phyloP scores from a whole-genome alignment of 2,113 vertebrate genomes.

The Sylvietta virens region DNA sequence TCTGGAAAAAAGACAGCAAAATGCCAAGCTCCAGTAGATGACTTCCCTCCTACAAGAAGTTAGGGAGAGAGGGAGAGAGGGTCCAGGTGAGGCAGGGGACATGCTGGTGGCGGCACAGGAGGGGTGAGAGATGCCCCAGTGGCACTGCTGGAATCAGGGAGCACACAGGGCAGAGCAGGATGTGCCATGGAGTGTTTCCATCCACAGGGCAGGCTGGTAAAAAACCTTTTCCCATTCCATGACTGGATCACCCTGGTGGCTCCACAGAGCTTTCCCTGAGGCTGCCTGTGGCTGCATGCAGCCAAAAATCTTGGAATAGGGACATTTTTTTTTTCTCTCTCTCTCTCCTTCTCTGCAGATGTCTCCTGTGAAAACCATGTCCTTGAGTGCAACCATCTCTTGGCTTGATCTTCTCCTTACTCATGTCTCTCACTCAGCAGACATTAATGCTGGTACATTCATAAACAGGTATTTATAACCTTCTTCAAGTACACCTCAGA shows the following conservation, averaged over 20 bases:
- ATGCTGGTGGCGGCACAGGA: not conserved
- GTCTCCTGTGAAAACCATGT: not conserved
- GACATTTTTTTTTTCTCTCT: not conserved
- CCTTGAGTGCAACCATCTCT: not conserved
- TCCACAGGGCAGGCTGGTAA: not conserved
- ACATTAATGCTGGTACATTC: not conserved
- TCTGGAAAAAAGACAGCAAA: not conserved
- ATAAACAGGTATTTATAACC: not conserved
- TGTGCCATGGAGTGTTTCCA: not conserved
- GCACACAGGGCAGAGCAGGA: not conserved
- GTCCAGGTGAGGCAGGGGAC: not conserved
- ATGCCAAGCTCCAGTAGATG: not conserved
- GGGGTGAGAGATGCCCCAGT: not conserved
- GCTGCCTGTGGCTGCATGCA: not conserved
- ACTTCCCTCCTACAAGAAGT: not conserved
- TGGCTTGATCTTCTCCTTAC: not conserved
- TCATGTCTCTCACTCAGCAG: not conserved
- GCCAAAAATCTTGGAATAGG: not conserved
- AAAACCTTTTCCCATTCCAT: not conserved
- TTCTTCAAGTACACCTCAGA: not conserved
- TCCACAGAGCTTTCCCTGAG: not conserved
- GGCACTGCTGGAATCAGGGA: not conserved
- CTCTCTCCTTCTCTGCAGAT: not conserved
- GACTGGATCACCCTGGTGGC: not conserved
- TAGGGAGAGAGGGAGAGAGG: not conserved